Base-by-base conservation (phyloP, 2,888 invertebrate genomes). In the Drosophila histrio region DNA sequence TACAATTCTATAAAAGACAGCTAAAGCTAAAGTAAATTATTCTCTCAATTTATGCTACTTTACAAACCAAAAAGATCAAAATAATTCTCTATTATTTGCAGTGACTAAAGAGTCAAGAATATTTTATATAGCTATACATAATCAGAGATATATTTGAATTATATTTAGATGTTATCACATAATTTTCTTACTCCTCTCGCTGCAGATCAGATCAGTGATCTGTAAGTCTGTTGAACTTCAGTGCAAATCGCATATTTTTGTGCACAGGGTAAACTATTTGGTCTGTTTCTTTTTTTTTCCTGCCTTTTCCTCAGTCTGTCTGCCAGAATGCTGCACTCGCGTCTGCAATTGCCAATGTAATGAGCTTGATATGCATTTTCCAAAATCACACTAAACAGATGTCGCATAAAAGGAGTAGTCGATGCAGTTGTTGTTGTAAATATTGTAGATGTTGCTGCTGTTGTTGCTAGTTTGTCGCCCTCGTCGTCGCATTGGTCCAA, bases 301-400 rank as follows among this genome's bases (percentile, higher is more conserved):
- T 2, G 22, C 6, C 1, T 15, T 17, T 54, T 63, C 49, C 54
- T 57, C 56, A 38, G 44, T 41, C 68, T 52, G 74, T 61, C 66
- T 60, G 57, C 60, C 53, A 58, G 54, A 72, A 61, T 57, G 44
- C 41, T 11, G 58, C 41, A 60, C 53, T 34, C 34, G 63, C 44
- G 80, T 64, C 77, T 68, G 81, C 79, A 79, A 83, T 84, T 85
- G 79, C 57, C 86, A 83, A 79, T 83, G 86, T 79, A 83, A 84
- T 86, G 81, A 81, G 84, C 77, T 73, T 76, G 86, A 84, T 84
- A 86, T 79, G 86, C 82, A 81, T 72, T 78, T 83, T 83, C 74
- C 69, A 49, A 80, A 75, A 82, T 75, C 80, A 50, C 67, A 66
- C 79, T 61, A 78, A 79, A 77, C 81, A 82, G 78, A 80, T 82